Conservation (phyloP, 1,140 invertebrate genomes). For the Dinothrombium tinctorium region DNA sequence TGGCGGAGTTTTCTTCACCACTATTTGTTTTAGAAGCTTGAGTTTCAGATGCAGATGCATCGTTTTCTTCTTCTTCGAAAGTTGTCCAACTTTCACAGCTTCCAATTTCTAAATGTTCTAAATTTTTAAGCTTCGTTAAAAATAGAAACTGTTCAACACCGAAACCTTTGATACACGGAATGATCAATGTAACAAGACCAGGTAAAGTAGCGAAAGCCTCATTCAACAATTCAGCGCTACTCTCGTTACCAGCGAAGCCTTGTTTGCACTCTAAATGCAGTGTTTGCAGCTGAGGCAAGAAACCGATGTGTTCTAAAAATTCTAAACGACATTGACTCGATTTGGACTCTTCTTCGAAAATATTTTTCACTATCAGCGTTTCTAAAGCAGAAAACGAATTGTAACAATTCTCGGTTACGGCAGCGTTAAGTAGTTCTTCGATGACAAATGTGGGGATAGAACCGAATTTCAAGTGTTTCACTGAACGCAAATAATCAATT, state of each 20-base stretch:
- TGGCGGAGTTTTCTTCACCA: neutral
- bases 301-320: neutral
- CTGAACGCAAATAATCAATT: neutral
- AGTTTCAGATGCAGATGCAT: neutral
- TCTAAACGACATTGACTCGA: neutral
- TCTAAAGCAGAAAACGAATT: constrained; percentile 2
- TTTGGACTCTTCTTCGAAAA: neutral
- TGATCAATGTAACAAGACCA: neutral
- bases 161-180: constrained; percentile 1
- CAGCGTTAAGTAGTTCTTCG: constrained; percentile 1
- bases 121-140: neutral
- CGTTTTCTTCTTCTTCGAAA: neutral
- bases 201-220: neutral
- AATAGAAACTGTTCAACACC: constrained; percentile 1
- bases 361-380: neutral
- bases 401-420: constrained; percentile 1
- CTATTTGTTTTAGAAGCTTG: neutral
- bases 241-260: neutral
- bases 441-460: constrained; percentile 7
- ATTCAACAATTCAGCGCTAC: neutral
- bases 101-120: constrained; percentile 6
- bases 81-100: constrained; percentile 6
- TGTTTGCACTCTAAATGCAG: neutral
- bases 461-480: constrained; percentile 5
- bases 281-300: neutral